Evolutionary conservation across 2,113 vertebrate genomes (phyloP).

Genomic region (Zosterops japonicus): DNA sequence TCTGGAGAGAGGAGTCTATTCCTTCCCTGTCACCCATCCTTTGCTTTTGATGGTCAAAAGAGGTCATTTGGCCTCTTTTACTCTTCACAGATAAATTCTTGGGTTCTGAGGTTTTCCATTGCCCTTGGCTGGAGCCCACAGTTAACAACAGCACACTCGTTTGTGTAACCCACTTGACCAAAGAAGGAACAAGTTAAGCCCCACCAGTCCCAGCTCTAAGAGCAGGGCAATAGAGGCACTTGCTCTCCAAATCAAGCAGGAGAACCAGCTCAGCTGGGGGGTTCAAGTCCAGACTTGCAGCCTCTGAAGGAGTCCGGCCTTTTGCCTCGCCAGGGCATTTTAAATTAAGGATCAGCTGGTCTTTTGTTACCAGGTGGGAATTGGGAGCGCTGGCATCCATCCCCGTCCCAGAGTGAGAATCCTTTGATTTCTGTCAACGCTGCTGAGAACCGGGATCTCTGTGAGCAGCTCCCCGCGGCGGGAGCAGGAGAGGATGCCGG

Average conservation of each 20-base stretch:
- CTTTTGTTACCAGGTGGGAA: background rate
- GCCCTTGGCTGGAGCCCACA: background rate
- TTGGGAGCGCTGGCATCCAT: background rate
- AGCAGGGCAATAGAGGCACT: background rate
- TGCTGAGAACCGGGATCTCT: fast-evolving
- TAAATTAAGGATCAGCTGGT: too few relatives aligned
- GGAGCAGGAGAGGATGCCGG: background rate
- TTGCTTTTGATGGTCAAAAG: background rate
- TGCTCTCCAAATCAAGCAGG: background rate
- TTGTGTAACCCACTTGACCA: background rate
- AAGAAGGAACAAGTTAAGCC: background rate
- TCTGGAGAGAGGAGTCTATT: background rate
- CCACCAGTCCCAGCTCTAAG: background rate
- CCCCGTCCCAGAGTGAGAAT: background rate
- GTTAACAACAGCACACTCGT: background rate
- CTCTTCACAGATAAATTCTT: background rate
- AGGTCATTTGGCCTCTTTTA: background rate
- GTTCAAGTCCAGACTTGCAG: background rate
- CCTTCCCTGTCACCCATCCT: background rate
- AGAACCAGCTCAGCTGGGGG: background rate
- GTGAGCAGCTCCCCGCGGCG: too few relatives aligned
- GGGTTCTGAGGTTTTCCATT: background rate
- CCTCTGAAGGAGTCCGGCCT: too few relatives aligned
- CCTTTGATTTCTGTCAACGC: too few relatives aligned
- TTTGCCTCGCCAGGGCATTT: background rate